phyloP scores from a whole-genome alignment of 2,888 invertebrate genomes.

The Ditylenchus weischeri region DNA sequence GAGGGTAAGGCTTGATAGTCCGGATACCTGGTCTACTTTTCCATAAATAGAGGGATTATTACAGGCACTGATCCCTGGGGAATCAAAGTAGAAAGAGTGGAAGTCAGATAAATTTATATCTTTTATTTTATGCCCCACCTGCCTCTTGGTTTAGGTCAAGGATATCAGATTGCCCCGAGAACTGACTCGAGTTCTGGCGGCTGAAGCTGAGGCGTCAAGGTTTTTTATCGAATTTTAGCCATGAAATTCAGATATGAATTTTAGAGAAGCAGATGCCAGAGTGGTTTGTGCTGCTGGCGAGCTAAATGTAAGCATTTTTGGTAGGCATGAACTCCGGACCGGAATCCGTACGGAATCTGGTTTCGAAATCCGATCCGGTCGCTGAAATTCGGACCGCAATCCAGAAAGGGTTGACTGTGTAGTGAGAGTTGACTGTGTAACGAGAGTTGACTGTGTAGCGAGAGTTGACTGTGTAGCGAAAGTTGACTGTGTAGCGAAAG shows the following conservation, averaged over 20 bases:
- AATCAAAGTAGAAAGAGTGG: constrained; percentile 52
- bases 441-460: too few species aligned
- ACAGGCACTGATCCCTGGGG: constrained; percentile 50
- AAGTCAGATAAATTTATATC: constrained; percentile 12
- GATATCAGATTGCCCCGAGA: constrained; percentile 51
- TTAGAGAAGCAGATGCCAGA: constrained; percentile 43
- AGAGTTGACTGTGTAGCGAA: too few species aligned
- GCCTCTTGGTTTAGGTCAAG: constrained; percentile 24
- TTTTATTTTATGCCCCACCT: background rate
- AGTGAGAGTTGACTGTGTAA: too few species aligned
- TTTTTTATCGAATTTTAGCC: background rate
- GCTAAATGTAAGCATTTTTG: constrained; percentile 28
- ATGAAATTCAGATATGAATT: background rate
- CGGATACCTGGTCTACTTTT: background rate
- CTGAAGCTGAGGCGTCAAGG: constrained; percentile 52
- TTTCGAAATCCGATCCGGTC: too few species aligned
- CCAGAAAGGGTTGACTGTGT: too few species aligned
- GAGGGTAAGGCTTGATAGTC: constrained; percentile 40
- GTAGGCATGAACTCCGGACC: too few species aligned
- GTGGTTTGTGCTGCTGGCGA: constrained; percentile 48
- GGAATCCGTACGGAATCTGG: too few species aligned
- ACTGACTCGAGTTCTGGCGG: constrained; percentile 47
- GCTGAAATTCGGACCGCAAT: too few species aligned
- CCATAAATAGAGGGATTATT: too few species aligned
- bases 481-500: too few species aligned